phyloP scores from a whole-genome alignment of 2,888 invertebrate genomes.

The Corbicula japonica region DNA sequence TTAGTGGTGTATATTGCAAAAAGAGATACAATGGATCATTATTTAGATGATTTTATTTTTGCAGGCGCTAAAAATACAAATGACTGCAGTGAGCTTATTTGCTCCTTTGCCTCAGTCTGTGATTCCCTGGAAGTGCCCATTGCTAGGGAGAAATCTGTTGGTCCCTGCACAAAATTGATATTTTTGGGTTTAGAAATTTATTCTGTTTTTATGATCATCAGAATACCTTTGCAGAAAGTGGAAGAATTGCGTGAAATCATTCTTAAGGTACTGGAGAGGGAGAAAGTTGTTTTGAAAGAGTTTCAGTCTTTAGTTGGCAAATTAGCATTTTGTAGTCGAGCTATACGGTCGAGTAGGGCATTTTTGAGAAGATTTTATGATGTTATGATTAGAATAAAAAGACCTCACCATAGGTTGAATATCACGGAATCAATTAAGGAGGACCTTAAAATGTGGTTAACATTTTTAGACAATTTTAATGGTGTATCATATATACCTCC shows the following conservation, averaged over 20 bases:
- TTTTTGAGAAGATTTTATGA: conserved; percentile 39
- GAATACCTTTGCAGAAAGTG: conserved; percentile 25
- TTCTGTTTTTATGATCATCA: conserved; percentile 11
- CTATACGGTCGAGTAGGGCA: conserved; percentile 25
- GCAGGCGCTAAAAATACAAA: not conserved
- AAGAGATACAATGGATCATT: conserved; percentile 14
- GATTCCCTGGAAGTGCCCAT: conserved; percentile 10
- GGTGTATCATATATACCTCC: conserved; percentile 2
- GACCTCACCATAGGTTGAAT: conserved; percentile 19
- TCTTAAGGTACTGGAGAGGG: not conserved
- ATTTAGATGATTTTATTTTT: conserved; percentile 48
- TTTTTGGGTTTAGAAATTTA: conserved; percentile 42
- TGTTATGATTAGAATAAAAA: conserved; percentile 13
- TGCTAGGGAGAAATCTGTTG: conserved; percentile 19
- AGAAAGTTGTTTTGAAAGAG: conserved; percentile 3
- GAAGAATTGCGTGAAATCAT: not conserved
- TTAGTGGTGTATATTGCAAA: not conserved
- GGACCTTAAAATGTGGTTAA: conserved; percentile 24
- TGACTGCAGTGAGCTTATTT: not conserved
- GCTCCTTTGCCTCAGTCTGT: not conserved
- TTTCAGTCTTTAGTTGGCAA: conserved; percentile 22
- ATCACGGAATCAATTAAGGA: not conserved
- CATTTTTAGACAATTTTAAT: conserved; percentile 30
- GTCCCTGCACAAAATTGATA: conserved; percentile 12
- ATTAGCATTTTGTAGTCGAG: conserved; percentile 21